phyloP scores from a whole-genome alignment of 2,888 invertebrate genomes.

The Acanthosepion pharaonis region DNA sequence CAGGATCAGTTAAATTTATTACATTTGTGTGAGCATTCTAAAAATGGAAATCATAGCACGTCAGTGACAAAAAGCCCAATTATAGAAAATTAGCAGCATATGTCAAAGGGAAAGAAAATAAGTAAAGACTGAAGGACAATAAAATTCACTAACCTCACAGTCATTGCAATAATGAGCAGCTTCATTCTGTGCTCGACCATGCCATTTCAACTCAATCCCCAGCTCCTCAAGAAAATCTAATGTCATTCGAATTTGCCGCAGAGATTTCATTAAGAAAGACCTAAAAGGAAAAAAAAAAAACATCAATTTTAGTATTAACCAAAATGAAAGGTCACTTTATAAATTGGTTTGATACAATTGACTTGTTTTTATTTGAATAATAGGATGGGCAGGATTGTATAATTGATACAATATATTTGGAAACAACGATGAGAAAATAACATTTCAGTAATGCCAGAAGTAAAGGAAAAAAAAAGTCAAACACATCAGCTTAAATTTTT shows the following conservation, averaged over 20 bases:
- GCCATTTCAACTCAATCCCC: slow-evolving; percentile 91
- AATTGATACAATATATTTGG: no score
- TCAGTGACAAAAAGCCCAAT: not conserved
- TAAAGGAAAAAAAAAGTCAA: no score
- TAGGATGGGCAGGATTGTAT: no score
- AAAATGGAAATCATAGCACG: no score
- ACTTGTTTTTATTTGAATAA: not conserved
- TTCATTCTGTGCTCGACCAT: slow-evolving; percentile 89
- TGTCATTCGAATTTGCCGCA: slow-evolving; percentile 90
- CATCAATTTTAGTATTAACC: not conserved
- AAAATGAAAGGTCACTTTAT: not conserved
- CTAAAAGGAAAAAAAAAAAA: slow-evolving; percentile 76
- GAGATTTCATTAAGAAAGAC: slow-evolving; percentile 85
- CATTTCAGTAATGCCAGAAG: no score
- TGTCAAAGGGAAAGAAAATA: not conserved
- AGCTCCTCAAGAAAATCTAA: slow-evolving; percentile 89
- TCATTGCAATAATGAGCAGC: slow-evolving; percentile 97
- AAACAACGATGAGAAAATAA: no score
- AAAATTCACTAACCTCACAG: slow-evolving; percentile 85
- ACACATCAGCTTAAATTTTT: no score
- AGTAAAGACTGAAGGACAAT: not conserved
- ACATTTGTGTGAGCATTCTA: no score
- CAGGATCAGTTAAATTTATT: no score
- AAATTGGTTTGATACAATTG: not conserved
- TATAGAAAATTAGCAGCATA: not conserved